Evolutionary conservation across 2,113 vertebrate genomes (phyloP).

Genomic region (Platysternon megacephalum): DNA sequence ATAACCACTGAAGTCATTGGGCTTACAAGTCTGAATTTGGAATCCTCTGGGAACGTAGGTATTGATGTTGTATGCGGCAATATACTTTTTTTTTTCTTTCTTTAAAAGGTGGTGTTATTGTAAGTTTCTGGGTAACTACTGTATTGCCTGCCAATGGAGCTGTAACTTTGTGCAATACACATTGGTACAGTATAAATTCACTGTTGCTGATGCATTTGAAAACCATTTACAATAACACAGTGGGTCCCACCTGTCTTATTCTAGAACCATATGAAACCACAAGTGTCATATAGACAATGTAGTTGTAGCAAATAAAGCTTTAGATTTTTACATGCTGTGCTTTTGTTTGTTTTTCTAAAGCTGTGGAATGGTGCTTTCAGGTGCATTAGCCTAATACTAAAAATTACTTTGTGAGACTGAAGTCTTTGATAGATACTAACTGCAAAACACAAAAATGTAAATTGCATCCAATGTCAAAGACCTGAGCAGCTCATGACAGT

Average conservation of each 20-base stretch:
- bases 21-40: background rate
- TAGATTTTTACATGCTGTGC: background rate
- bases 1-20: background rate
- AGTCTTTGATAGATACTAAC: background rate
- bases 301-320: background rate
- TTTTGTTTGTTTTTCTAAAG: background rate
- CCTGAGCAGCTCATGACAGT: background rate
- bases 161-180: background rate
- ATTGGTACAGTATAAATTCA: background rate
- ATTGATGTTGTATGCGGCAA: background rate
- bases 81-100: background rate
- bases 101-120: background rate
- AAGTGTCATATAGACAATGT: background rate
- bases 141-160: background rate
- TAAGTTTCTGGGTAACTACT: background rate
- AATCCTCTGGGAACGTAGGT: background rate
- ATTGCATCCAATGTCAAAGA: background rate
- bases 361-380: background rate
- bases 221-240: background rate
- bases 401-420: background rate
- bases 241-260: background rate
- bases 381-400: background rate
- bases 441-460: slow-evolving; percentile 19
- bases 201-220: background rate
- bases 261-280: background rate